Conservation (phyloP, 2,888 invertebrate species). For the Cephus pygmeus region DNA sequence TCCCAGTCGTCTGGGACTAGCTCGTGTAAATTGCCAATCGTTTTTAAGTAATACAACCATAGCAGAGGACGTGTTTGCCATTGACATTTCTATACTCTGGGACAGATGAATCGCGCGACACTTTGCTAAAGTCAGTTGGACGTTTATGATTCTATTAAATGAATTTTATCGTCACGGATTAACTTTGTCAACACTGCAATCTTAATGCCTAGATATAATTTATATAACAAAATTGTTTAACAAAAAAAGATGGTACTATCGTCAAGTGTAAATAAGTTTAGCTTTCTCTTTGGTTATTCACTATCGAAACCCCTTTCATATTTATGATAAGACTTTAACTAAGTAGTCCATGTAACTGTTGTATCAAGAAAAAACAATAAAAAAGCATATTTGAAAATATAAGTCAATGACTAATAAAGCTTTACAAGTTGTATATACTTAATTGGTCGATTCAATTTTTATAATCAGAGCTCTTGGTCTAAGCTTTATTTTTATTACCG, state of each 20-base stretch:
- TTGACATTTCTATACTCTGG: neutral
- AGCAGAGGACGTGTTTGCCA: no score
- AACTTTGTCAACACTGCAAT: neutral
- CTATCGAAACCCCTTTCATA: neutral
- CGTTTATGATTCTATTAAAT: neutral
- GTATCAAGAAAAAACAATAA: neutral
- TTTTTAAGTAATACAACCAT: neutral
- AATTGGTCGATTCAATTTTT: neutral
- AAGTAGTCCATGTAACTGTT: slow-evolving; percentile 3
- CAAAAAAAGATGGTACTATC: neutral
- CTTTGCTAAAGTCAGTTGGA: neutral
- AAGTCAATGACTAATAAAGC: neutral
- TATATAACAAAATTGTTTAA: neutral
- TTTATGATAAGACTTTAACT: neutral
- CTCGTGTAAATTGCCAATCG: neutral
- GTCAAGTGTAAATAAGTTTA: neutral
- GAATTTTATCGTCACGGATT: neutral
- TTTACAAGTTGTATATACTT: neutral
- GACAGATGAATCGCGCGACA: neutral
- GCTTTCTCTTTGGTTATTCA: slow-evolving; percentile 1
- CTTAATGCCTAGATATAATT: neutral
- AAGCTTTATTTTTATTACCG: neutral
- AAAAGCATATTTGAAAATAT: slow-evolving; percentile 2
- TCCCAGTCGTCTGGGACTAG: neutral
- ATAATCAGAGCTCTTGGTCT: neutral